phyloP scores from a whole-genome alignment of 2,113 vertebrate genomes.

The Taurulus bubalis region DNA sequence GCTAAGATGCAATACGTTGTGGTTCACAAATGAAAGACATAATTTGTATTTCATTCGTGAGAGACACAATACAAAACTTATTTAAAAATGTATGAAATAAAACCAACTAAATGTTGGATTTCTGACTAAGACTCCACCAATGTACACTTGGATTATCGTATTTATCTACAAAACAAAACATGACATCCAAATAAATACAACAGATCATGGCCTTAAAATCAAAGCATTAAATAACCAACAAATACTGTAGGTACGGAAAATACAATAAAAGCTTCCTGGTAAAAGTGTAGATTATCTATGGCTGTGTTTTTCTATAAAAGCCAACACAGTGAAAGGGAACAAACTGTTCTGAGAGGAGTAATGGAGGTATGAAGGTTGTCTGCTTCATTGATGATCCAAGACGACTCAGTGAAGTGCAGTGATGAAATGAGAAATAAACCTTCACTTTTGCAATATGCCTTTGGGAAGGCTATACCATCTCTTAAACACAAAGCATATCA shows the following conservation, averaged over 20 bases:
- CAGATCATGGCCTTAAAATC: background rate
- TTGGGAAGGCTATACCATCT: slow-evolving; percentile 10
- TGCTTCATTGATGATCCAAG: slow-evolving; percentile 52
- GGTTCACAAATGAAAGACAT: background rate
- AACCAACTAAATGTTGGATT: background rate
- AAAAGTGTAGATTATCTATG: slow-evolving; percentile 23
- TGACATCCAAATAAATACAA: background rate
- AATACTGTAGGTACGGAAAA: background rate
- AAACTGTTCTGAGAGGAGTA: slow-evolving; percentile 50
- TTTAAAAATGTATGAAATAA: background rate
- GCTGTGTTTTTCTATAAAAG: slow-evolving; percentile 37
- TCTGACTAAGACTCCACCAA: background rate
- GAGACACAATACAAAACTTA: background rate
- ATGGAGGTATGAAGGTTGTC: slow-evolving; percentile 52
- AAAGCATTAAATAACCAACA: background rate
- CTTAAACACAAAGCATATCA: slow-evolving; percentile 48
- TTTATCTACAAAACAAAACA: background rate
- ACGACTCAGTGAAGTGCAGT: slow-evolving; percentile 42
- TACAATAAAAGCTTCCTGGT: slow-evolving; percentile 13
- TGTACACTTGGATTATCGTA: background rate
- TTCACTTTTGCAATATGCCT: slow-evolving; percentile 47
- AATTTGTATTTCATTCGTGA: background rate
- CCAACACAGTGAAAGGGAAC: slow-evolving; percentile 35
- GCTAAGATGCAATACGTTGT: background rate
- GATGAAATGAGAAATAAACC: slow-evolving; percentile 60